These are phyloP conservation scores for Moxostoma hubbsi DNA, from an alignment of 2,797 vertebrate genomes.

Conservation along the genomic window DNA sequence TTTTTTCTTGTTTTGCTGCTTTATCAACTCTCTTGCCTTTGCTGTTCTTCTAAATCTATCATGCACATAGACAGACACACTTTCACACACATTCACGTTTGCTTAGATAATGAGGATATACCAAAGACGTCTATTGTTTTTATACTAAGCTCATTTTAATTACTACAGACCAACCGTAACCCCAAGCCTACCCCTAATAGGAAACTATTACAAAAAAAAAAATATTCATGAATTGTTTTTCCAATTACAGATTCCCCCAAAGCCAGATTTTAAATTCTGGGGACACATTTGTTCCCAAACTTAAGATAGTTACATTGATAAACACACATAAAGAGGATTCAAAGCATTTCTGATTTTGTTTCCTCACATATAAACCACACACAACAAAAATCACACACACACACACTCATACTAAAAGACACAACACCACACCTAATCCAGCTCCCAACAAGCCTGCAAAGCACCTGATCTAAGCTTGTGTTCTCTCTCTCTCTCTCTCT, in stretches of 20 bases:
- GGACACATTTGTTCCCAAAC: too few species aligned
- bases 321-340: background rate
- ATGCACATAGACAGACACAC: background rate
- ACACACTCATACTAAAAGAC: background rate
- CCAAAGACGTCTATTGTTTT: too few species aligned
- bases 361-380: slow-evolving; percentile 9
- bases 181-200: too few species aligned
- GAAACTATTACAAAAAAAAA: too few species aligned
- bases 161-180: too few species aligned
- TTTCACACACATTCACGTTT: too few species aligned
- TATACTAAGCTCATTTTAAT: too few species aligned
- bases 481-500: slow-evolving; percentile 21
- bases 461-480: slow-evolving; percentile 30
- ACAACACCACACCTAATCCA: slow-evolving; percentile 32
- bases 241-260: too few species aligned
- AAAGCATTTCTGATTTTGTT: slow-evolving; percentile 3
- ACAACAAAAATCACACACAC: background rate
- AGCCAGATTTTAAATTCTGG: too few species aligned
- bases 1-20: slow-evolving; percentile 5
- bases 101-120: too few species aligned
- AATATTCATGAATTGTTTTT: too few species aligned
- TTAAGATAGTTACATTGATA: background rate
- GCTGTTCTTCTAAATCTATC: slow-evolving; percentile 2
- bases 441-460: slow-evolving; percentile 18
- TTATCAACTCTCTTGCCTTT: background rate